These are phyloP conservation scores for Orgyia antiqua DNA, from an alignment of 2,888 invertebrate species.

Conservation along the genomic window DNA sequence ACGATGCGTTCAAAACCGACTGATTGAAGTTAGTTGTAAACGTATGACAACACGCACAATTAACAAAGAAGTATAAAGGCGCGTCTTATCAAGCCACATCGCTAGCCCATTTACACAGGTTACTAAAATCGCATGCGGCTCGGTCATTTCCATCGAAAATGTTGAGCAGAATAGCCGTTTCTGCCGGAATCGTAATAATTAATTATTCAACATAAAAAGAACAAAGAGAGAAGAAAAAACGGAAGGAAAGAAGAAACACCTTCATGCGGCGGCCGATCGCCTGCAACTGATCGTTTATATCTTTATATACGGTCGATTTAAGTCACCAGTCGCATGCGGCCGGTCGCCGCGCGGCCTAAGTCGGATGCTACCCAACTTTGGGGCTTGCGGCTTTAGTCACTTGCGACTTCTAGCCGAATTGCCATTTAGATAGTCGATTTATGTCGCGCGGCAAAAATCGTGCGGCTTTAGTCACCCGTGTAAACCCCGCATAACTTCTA, in stretches of 20 bases:
- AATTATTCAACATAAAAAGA: neutral
- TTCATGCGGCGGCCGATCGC: no score
- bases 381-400: constrained; percentile 35
- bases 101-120: no score
- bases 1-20: no score
- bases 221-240: no score
- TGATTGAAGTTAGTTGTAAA: no score
- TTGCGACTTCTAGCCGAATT: constrained; percentile 32
- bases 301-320: no score
- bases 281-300: no score
- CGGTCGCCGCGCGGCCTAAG: constrained; percentile 33
- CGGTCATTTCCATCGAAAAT: constrained; percentile 28
- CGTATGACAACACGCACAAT: no score
- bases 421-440: constrained; percentile 32
- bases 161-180: constrained; percentile 24
- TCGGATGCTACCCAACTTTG: constrained; percentile 37
- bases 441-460: constrained; percentile 28
- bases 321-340: constrained; percentile 32
- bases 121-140: constrained; percentile 34
- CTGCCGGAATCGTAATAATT: constrained; percentile 13
- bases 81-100: no score
- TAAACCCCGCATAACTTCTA: constrained; percentile 22
- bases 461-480: constrained; percentile 36
- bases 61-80: no score
- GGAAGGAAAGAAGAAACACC: no score